phyloP scores from a whole-genome alignment of 2,113 vertebrate species.

The Phyllostomus hastatus region DNA sequence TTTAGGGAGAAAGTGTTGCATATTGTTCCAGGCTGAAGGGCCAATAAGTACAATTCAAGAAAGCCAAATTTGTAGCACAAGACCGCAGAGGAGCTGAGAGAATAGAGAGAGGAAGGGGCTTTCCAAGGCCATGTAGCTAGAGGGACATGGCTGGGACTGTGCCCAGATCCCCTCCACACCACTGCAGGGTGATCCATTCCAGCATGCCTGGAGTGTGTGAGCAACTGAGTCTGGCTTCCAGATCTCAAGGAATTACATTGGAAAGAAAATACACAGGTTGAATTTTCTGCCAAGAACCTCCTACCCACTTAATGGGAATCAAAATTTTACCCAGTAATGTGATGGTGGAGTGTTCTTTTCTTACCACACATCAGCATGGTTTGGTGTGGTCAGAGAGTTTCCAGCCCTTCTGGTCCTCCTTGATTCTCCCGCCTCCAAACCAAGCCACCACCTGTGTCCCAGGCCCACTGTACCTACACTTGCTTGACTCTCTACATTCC shows the following conservation, averaged over 20 bases:
- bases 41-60: not conserved
- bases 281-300: not conserved
- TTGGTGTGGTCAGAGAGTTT: not conserved
- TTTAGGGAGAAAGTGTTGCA: not conserved
- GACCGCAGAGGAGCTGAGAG: not conserved
- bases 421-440: not conserved
- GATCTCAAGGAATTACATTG: not conserved
- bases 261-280: not conserved
- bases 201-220: not conserved
- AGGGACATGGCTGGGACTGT: not conserved
- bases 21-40: not conserved
- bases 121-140: not conserved
- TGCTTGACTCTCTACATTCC: not conserved
- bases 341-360: not conserved
- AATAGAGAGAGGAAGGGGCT: not conserved
- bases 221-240: not conserved
- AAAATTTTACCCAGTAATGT: not conserved
- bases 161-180: rapidly evolving
- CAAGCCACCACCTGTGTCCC: not conserved
- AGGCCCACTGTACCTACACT: not conserved
- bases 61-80: not conserved
- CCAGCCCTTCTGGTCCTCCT: not conserved
- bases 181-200: not conserved
- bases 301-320: not conserved
- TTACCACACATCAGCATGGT: not conserved